phyloP scores from a whole-genome alignment of 2,888 invertebrate genomes.

The Choristoneura rosaceana region DNA sequence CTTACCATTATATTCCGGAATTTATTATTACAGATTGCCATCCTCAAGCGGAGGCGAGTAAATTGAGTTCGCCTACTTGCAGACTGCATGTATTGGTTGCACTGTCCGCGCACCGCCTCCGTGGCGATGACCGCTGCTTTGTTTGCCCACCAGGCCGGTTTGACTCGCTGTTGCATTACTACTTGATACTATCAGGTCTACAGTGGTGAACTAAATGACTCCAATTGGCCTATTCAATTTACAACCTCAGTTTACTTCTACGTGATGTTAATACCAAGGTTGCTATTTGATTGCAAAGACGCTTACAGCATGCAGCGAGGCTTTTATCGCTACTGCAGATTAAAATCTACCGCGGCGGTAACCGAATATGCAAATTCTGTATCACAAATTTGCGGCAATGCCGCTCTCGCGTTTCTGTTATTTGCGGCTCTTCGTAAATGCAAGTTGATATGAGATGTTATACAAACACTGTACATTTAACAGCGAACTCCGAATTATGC shows the following conservation, averaged over 20 bases:
- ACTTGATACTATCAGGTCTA: slow-evolving; percentile 19
- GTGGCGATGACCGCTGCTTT: slow-evolving; percentile 72
- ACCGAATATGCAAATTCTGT: slow-evolving; percentile 41
- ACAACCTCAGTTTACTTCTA: slow-evolving; percentile 1
- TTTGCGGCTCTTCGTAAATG: slow-evolving; percentile 38
- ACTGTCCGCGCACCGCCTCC: slow-evolving; percentile 48
- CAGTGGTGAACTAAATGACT: slow-evolving; percentile 25
- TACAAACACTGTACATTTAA: slow-evolving; percentile 40
- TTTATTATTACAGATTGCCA: slow-evolving; percentile 38
- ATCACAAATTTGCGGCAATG: slow-evolving; percentile 35
- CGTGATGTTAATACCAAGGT: slow-evolving; percentile 16
- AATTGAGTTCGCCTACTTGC: slow-evolving; percentile 39
- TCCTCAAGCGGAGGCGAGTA: slow-evolving; percentile 35
- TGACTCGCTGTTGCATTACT: slow-evolving; percentile 23
- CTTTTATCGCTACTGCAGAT: slow-evolving; percentile 36
- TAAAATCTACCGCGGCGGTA: slow-evolving; percentile 40
- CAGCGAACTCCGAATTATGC: slow-evolving; percentile 34
- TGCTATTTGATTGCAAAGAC: slow-evolving; percentile 23
- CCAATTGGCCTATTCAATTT: slow-evolving; percentile 14
- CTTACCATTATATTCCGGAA: slow-evolving; percentile 38
- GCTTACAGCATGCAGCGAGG: slow-evolving; percentile 29
- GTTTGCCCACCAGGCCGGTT: slow-evolving; percentile 64
- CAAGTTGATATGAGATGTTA: slow-evolving; percentile 38
- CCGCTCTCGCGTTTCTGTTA: slow-evolving; percentile 40
- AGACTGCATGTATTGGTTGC: slow-evolving; percentile 43